Evolutionary conservation across 2,888 invertebrate species (phyloP).

Genomic region (Stenodema calcarata): DNA sequence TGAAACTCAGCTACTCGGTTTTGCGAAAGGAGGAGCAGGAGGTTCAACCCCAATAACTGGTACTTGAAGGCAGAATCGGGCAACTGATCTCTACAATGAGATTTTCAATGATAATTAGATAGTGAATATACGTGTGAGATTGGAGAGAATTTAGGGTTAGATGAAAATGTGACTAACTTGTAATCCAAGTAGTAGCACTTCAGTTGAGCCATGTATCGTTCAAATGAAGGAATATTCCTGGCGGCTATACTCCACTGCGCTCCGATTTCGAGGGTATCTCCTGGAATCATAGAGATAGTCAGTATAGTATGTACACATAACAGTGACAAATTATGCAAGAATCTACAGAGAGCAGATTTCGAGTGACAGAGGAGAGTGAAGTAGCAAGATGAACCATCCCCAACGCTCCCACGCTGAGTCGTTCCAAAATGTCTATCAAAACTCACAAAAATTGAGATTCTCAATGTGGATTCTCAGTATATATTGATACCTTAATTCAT

Average conservation of each 20-base stretch:
- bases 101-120: background rate
- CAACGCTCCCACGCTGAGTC: too few species aligned
- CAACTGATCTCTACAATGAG: conserved; percentile 71
- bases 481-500: too few species aligned
- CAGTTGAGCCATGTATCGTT: conserved; percentile 95
- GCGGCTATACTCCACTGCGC: conserved; percentile 93
- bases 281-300: conserved; percentile 61
- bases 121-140: background rate
- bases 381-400: too few species aligned
- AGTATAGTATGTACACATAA: too few species aligned
- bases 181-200: conserved; percentile 98
- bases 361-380: too few species aligned
- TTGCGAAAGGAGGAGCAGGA: conserved; percentile 90
- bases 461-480: too few species aligned
- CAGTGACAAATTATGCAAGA: too few species aligned
- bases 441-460: too few species aligned
- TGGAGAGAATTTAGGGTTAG: background rate
- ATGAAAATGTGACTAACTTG: conserved; percentile 65
- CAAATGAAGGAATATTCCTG: conserved; percentile 93
- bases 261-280: conserved; percentile 92
- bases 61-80: conserved; percentile 94
- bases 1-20: conserved; percentile 98
- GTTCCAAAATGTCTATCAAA: too few species aligned
- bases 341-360: too few species aligned
- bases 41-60: conserved; percentile 91